Percentiles rank a stretch among this genome's conserved stretches.
phyloP scores from a whole-genome alignment of 1,140 invertebrate genomes.

The Saccostrea cuccullata region DNA sequence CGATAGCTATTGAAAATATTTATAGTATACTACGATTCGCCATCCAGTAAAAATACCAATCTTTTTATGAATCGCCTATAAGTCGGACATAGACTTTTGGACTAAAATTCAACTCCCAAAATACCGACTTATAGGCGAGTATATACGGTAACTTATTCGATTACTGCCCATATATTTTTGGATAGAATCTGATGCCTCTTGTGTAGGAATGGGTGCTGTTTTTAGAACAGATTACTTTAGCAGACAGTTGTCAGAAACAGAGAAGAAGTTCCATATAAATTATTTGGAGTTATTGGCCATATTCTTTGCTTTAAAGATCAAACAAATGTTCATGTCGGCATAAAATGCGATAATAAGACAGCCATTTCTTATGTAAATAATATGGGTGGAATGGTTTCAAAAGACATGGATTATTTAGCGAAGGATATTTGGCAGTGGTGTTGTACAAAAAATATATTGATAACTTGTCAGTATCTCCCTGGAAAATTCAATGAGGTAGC shows the following conservation, averaged over 20 bases:
- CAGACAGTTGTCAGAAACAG: not conserved
- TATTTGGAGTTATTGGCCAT: conserved; percentile 29
- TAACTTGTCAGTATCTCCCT: conserved; percentile 47
- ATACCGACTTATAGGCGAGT: no score
- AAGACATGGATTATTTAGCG: no score
- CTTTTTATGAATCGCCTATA: no score
- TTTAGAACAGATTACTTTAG: not conserved
- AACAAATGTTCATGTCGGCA: not conserved
- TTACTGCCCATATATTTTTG: no score
- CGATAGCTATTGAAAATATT: no score
- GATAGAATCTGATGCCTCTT: no score
- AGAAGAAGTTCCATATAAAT: conserved; percentile 29
- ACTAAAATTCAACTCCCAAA: conserved; percentile 32
- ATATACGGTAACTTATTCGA: no score
- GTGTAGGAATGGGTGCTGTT: not conserved
- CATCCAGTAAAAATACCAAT: no score
- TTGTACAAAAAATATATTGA: conserved; percentile 2
- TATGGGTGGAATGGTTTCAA: no score
- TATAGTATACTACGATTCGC: no score
- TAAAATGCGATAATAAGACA: no score
- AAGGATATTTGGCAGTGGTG: conserved; percentile 62
- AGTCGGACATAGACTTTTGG: not conserved
- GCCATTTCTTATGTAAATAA: no score
- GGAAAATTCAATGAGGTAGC: conserved; percentile 53
- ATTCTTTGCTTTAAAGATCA: not conserved